Conservation (phyloP, 2,113 vertebrate genomes). For the Lasiurus borealis region DNA sequence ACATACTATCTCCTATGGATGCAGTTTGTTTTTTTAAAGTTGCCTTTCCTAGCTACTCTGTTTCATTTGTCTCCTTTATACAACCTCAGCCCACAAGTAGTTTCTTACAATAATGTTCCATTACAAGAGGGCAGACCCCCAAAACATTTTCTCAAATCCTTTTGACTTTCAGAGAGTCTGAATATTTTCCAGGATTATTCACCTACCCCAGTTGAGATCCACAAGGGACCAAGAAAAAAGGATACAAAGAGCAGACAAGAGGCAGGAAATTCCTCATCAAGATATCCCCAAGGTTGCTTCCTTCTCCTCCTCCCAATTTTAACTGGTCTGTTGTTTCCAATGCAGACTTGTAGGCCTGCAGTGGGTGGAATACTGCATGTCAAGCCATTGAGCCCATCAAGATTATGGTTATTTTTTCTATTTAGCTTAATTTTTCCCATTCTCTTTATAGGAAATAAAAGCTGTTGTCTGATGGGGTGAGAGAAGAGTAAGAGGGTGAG, state of each 20-base stretch:
- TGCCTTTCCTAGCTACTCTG: neutral
- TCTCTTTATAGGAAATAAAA: conserved; percentile 16
- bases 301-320: neutral
- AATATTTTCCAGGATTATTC: neutral
- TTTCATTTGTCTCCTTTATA: neutral
- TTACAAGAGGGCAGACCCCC: neutral
- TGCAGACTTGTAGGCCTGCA: no score
- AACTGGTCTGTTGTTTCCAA: neutral
- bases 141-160: neutral
- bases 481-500: neutral
- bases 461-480: neutral
- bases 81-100: neutral
- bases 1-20: neutral
- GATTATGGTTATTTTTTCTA: conserved; percentile 1
- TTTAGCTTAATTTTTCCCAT: conserved; percentile 29
- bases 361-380: no score
- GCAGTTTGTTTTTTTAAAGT: neutral
- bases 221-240: conserved; percentile 17
- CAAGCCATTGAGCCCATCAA: neutral
- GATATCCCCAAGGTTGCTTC: neutral
- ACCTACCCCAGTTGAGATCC: neutral
- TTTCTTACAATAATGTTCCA: neutral
- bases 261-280: neutral
- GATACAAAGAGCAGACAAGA: neutral
- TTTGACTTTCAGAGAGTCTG: neutral